Conservation (phyloP, 2,888 invertebrate genomes). For the Leptinotarsa tumamoca region DNA sequence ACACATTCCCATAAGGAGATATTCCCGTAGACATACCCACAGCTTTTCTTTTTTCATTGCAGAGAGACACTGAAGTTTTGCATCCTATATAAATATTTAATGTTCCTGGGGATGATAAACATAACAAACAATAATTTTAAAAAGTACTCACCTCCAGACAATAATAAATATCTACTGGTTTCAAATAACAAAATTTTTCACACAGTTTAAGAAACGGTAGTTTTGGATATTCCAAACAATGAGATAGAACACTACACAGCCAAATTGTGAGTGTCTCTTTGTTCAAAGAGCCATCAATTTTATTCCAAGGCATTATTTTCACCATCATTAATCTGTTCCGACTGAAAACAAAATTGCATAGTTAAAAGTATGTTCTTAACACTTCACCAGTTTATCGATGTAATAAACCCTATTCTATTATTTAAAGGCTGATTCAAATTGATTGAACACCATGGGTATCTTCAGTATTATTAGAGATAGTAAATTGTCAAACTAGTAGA, state of each 20-base stretch:
- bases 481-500: too few species aligned
- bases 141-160: constrained; percentile 71
- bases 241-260: constrained; percentile 75
- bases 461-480: too few species aligned
- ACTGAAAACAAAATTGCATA: constrained; percentile 31
- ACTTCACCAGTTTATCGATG: too few species aligned
- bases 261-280: constrained; percentile 76
- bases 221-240: constrained; percentile 75
- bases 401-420: too few species aligned
- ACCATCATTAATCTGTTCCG: constrained; percentile 36
- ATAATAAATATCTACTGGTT: constrained; percentile 74
- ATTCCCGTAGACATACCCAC: too few species aligned
- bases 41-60: too few species aligned
- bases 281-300: constrained; percentile 80
- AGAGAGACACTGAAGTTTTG: too few species aligned
- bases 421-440: too few species aligned
- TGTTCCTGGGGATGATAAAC: background rate
- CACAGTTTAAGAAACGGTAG: constrained; percentile 69
- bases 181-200: constrained; percentile 74
- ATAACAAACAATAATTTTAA: constrained; percentile 32
- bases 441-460: too few species aligned
- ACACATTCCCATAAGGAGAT: too few species aligned
- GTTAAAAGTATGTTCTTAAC: background rate
- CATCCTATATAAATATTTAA: too few species aligned
- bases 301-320: constrained; percentile 77